Base-by-base conservation (phyloP, 2,888 invertebrate genomes). In the Ophion ellenae region DNA sequence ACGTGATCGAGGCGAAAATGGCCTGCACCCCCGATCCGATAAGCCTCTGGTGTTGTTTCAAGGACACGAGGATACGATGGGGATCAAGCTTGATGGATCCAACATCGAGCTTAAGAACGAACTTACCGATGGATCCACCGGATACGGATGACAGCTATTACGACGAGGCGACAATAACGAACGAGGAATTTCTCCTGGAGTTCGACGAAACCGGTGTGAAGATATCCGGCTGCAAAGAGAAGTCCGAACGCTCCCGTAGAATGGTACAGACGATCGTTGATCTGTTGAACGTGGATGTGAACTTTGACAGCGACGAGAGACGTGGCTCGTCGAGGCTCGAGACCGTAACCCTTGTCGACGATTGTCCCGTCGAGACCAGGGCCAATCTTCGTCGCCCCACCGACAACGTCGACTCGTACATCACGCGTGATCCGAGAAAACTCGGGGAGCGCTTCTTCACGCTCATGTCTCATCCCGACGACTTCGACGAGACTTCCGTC, bases 251-350 rank as follows among this genome's bases (percentile, higher is more conserved):
- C 64, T 87, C 74, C 81, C 76, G 91, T 20, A 89, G 91, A 64
- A 89, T 91, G 83, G 87, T 92, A 1, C 85, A 91, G 28, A 87
- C 87, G 66, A 88, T 92, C 7, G 89, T 89, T 14, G 89, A 88
- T 53, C 87, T 91, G 64, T 59, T 92, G 57, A 89, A 88, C 73
- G 82, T 91, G 61, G 91, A 90, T 1, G 83, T 87, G 0, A 83
- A 88, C 9, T 69, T 90, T 2, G 88, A 85, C 0, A 88, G 88
- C 4, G 14, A 53, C 5, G 75, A 83, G 53, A 81, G 83, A 78
- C 81, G 84, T 2, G 83, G 86, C 20, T 73, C 84, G 1, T 85
- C 86, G 53, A 78, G 73, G 64, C 71, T 84, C 47, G 84, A 85
- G 63, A 80, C 83, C 0, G n/a, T 86, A 1, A 77, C 73, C 2